phyloP scores from a whole-genome alignment of 2,888 invertebrate genomes.

The Macrosiphum euphorbiae region DNA sequence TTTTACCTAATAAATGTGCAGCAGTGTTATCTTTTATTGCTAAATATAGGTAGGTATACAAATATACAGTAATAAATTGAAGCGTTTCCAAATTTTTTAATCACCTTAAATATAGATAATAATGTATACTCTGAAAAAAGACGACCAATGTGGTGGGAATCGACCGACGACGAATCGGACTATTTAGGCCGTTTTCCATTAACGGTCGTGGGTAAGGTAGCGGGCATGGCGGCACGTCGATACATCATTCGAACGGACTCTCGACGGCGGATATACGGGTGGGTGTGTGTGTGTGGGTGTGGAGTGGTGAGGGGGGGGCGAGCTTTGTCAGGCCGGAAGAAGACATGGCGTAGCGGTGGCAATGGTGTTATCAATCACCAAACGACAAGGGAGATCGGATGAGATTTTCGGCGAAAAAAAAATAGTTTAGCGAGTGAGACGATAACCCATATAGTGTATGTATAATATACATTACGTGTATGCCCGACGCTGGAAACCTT shows the following conservation, averaged over 20 bases:
- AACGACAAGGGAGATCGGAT: neutral
- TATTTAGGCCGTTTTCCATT: constrained; percentile 15
- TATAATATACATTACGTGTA: neutral
- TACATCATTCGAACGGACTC: neutral
- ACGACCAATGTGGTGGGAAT: neutral
- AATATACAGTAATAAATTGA: no score
- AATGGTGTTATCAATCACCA: constrained; percentile 45
- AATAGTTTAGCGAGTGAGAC: neutral
- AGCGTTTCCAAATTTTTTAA: no score
- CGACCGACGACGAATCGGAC: neutral
- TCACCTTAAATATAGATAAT: neutral
- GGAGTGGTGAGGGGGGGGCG: neutral
- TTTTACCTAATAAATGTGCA: no score
- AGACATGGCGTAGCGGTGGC: neutral
- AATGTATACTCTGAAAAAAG: neutral
- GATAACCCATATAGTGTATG: neutral
- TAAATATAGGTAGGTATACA: no score
- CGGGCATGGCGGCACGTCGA: neutral
- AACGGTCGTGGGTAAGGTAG: neutral
- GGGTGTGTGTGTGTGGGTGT: neutral
- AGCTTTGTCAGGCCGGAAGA: constrained; percentile 11
- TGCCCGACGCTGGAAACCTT: neutral
- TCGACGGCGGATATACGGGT: neutral
- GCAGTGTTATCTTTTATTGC: no score
- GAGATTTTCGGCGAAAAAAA: constrained; percentile 28